Evolutionary conservation across 2,888 invertebrate genomes (phyloP).

Genomic region (Microctonus aethiopoides): DNA sequence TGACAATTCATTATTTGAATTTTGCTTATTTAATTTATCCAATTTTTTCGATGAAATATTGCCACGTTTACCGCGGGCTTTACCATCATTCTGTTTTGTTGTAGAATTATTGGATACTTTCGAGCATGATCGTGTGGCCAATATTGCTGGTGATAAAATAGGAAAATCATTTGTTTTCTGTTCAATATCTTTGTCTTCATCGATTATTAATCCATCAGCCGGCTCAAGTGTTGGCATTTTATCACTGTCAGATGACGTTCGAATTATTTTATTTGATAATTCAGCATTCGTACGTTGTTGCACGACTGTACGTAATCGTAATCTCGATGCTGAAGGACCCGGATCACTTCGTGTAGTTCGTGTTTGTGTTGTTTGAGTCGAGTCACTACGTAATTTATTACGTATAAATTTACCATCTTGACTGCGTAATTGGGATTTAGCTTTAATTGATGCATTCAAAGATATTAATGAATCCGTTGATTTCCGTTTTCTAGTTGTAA

Average conservation of each 20-base stretch:
- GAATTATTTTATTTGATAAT: slow-evolving; percentile 44
- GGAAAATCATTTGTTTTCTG: slow-evolving; percentile 47
- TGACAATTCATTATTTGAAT: slow-evolving; percentile 18
- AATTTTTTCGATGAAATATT: neutral
- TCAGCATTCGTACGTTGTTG: slow-evolving; percentile 34
- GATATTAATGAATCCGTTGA: slow-evolving; percentile 51
- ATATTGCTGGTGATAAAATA: slow-evolving; percentile 45
- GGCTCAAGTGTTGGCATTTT: slow-evolving; percentile 71
- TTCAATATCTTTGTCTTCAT: slow-evolving; percentile 37
- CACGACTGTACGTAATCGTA: slow-evolving; percentile 38
- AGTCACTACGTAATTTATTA: slow-evolving; percentile 22
- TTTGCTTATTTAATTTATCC: slow-evolving; percentile 12
- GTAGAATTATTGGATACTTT: neutral
- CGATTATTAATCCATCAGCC: slow-evolving; percentile 35
- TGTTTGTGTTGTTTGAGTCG: slow-evolving; percentile 26
- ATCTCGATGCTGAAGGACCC: slow-evolving; percentile 42
- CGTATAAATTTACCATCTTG: slow-evolving; percentile 61
- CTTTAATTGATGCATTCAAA: slow-evolving; percentile 56
- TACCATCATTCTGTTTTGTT: neutral
- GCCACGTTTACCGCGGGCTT: neutral
- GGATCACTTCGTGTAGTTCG: slow-evolving; percentile 33
- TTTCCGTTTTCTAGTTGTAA: slow-evolving; percentile 36
- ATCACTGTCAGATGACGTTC: slow-evolving; percentile 64
- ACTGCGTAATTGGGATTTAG: slow-evolving; percentile 55
- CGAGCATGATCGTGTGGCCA: slow-evolving; percentile 1